Evolutionary conservation across 2,113 vertebrate genomes (phyloP).

Genomic region (Phylloscopus trochiloides): DNA sequence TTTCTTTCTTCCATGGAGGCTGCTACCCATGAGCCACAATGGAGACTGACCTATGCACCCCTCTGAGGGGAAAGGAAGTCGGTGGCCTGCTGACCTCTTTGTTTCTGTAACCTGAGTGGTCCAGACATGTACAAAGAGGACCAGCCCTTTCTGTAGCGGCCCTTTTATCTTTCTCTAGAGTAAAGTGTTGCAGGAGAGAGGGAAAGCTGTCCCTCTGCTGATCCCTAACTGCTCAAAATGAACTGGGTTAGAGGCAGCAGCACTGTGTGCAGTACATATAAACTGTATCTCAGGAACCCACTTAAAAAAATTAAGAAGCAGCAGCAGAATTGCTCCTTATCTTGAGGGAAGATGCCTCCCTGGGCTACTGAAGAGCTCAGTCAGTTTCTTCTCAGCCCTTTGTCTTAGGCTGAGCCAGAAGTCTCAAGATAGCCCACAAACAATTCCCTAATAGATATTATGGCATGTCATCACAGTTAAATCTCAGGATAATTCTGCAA

Average conservation of each 20-base stretch:
- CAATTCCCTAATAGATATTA: neutral
- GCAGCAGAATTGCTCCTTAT: neutral
- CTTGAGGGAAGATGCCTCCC: neutral
- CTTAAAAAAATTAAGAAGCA: neutral
- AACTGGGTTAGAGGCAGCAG: neutral
- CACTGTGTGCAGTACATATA: rapidly evolving
- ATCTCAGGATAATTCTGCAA: neutral
- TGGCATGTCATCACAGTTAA: rapidly evolving
- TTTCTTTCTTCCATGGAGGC: neutral
- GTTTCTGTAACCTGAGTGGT: neutral
- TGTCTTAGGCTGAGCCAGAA: neutral
- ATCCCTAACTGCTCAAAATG: neutral
- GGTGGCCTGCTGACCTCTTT: neutral
- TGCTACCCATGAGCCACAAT: rapidly evolving
- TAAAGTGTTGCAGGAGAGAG: neutral
- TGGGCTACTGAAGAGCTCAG: neutral
- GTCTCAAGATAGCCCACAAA: neutral
- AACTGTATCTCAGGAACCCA: neutral
- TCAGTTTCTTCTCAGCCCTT: neutral
- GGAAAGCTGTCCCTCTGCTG: neutral
- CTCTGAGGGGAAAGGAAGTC: neutral
- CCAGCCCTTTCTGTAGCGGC: rapidly evolving
- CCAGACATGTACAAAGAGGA: neutral
- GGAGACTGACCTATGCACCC: rapidly evolving
- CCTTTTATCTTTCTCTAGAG: neutral